Evolutionary conservation across 2,888 invertebrate species (phyloP).

Genomic region (Laothoe populi): DNA sequence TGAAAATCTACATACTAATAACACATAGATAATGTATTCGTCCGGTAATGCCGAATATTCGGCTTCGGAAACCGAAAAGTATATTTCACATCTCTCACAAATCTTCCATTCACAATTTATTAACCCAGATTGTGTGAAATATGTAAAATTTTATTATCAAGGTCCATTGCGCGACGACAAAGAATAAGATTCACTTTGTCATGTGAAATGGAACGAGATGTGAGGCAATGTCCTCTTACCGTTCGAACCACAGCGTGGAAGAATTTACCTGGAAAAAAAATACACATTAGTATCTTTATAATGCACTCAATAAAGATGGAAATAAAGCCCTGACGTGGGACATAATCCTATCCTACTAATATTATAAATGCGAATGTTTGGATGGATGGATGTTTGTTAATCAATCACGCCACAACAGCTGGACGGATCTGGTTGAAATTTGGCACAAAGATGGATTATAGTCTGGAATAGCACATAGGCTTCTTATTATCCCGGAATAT

Average conservation of each 20-base stretch:
- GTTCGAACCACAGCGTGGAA: background rate
- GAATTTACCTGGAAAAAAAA: constrained; percentile 22
- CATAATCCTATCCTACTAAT: background rate
- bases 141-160: constrained; percentile 26
- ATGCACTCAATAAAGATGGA: too few relatives aligned
- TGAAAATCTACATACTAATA: background rate
- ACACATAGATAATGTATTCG: too few relatives aligned
- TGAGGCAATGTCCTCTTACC: constrained; percentile 11
- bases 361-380: too few relatives aligned
- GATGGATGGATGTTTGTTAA: too few relatives aligned
- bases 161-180: constrained; percentile 27
- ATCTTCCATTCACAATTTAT: constrained; percentile 16
- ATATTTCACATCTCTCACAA: background rate
- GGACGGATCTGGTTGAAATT: too few relatives aligned
- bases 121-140: constrained; percentile 23
- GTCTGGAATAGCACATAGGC: too few relatives aligned
- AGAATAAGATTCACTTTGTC: constrained; percentile 20
- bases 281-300: background rate
- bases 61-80: background rate
- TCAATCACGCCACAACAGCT: too few relatives aligned
- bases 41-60: background rate
- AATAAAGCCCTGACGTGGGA: background rate
- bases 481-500: too few relatives aligned
- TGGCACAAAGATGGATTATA: too few relatives aligned
- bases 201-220: constrained; percentile 25